Evolutionary conservation across 2,888 invertebrate species (phyloP), one percentile per base, ranked within the genome.

Genomic region (Lithophane socia): DNA sequence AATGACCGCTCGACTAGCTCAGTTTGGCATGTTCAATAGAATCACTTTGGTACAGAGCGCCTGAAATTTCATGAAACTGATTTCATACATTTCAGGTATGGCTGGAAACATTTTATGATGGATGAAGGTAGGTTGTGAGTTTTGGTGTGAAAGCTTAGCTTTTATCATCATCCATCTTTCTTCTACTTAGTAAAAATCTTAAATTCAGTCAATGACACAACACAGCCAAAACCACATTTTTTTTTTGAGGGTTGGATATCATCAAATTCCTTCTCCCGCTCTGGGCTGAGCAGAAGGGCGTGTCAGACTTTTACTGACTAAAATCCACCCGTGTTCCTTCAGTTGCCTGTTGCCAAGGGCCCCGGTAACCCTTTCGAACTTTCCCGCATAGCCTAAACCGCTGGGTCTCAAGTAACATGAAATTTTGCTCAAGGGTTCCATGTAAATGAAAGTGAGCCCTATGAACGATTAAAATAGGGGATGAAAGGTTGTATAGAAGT

Each of bases 21-120:
- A 61, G 63, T 72, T 79, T 47, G 71, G 65, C 44, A 49, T 56
- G 44, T 76, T 65, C 42, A 74, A 69, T 77, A 74, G 44, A 73
- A 73, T 56, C 65, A 63, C 29, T 56, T 70, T 18, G 29, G 16
- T 63, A 24, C 69, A 42, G 42, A 13, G 21, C 8, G 24, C 16
- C 68, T 49, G 58, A 52, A 63, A 70, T 71, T 54, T 54, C 56
- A 52, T 63, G n/a, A 67, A 75, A 71, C 24, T 44, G 42, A 64
- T 72, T 52, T n/a, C n/a, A 64, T 65, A n/a, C 3, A 21, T 67
- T 63, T 71, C 42, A 68, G n/a, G 18, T 21, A 60, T 54, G 7
- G 37, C 16, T 47, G 8, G n/a, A 67, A 42, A 65, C 52, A 70
- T 73, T 72, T 44, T 29, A 24, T 56, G 16, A 44, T 60, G 63